A percentile compares a stretch with the other conserved stretches of the same genome.
Conservation (phyloP, 1,140 invertebrate genomes). For the Drosophila lini region DNA sequence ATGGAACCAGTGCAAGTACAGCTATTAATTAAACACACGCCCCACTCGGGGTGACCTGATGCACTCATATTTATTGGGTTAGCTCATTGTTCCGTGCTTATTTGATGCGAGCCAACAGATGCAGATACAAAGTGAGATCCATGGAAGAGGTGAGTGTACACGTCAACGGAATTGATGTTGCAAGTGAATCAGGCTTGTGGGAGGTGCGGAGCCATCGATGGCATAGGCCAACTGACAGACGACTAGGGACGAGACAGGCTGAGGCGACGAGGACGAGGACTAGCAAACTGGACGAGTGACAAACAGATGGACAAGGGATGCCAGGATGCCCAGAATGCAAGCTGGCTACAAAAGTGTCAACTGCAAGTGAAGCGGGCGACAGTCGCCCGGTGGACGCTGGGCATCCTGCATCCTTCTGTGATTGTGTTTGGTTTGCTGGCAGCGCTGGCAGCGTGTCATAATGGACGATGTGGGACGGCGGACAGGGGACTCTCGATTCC, state of each 20-base stretch:
- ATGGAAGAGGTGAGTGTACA: slow-evolving; percentile 24
- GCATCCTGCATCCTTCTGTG: slow-evolving; percentile 57
- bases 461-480: slow-evolving; percentile 52
- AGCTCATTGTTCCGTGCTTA: slow-evolving; percentile 22
- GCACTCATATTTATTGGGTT: slow-evolving; percentile 34
- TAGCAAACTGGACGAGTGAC: slow-evolving; percentile 57
- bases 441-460: slow-evolving; percentile 67
- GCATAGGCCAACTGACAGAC: slow-evolving; percentile 55
- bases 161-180: slow-evolving; percentile 62
- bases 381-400: slow-evolving; percentile 5
- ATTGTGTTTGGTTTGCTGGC: slow-evolving; percentile 75
- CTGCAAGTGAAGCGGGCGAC: slow-evolving; percentile 63
- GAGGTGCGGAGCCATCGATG: slow-evolving; percentile 38
- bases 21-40: slow-evolving; percentile 26
- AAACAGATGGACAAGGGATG: slow-evolving; percentile 67
- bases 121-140: slow-evolving; percentile 31
- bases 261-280: background rate
- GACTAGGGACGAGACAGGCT: slow-evolving; percentile 9
- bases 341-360: slow-evolving; percentile 69
- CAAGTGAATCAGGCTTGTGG: slow-evolving; percentile 50
- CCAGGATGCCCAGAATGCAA: slow-evolving; percentile 15
- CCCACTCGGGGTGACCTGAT: background rate
- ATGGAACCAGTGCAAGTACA: background rate
- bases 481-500: slow-evolving; percentile 24
- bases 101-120: slow-evolving; percentile 26